Base-by-base conservation (phyloP, 1,140 invertebrate genomes). In the Macrostomum lignano region DNA sequence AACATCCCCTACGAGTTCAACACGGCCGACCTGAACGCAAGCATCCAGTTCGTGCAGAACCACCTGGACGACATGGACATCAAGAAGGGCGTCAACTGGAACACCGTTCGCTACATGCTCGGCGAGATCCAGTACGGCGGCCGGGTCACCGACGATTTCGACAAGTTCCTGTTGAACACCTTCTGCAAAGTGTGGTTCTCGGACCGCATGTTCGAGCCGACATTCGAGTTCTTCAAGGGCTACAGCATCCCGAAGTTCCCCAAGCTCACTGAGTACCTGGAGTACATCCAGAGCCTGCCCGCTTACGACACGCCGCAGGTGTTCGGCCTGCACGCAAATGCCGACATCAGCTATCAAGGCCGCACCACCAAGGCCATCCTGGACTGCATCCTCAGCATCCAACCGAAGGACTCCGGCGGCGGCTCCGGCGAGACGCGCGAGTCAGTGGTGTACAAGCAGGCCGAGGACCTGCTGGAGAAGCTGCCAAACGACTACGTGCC, bases 1-100 rank as follows among this genome's bases (percentile, higher is more conserved):
- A 93, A 91, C 48, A 67, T 93, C 44, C 75, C 79, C 0, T 93
- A 93, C 46, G 86, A 94, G 58, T 94, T 94, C 50, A 91, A 93
- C 59, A 81, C 88, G 58, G 74, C 82, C 0, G 84, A 93, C 55
- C 91, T 88, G 48, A 73, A 74, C 2, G 77, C 82, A 1, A 77
- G 77, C 23, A 72, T 88, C 2, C 79, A 88, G 52, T 93, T 91
- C 50, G 68, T 93, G 39, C 82, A 91, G 52, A 91, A 88, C 53
- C 81, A 91, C 62, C 60, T 93, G 28, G 84, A 93, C 55, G 82
- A 93, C 52, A 76, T 91, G 62, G 82, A 93, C 58, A 7, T 30
- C 11, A 7, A 14, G 11, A 30, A 32, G 86, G 9, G 24, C 25
- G 28, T 33, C 13, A 14, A 15, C 0, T 86, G 77, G 78, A 73